Evolutionary conservation across 2,888 invertebrate species (phyloP).

Genomic region (Apamea monoglypha): DNA sequence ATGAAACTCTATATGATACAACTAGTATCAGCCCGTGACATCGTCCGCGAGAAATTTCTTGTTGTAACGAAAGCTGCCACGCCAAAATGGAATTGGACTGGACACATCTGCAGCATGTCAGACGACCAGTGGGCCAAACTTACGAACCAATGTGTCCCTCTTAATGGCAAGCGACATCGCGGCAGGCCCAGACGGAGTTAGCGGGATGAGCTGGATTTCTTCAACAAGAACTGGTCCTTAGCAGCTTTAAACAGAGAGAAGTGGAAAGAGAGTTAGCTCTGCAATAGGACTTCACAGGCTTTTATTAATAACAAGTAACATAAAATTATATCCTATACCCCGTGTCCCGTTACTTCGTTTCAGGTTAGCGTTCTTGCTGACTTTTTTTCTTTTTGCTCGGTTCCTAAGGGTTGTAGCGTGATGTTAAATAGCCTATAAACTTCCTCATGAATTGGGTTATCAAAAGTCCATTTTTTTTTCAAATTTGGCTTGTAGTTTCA

Average conservation of each 20-base stretch:
- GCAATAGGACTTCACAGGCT: not conserved
- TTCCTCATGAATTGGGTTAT: no score
- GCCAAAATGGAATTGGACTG: not conserved
- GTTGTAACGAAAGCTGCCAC: no score
- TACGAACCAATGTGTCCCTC: no score
- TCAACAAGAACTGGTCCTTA: not conserved
- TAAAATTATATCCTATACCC: no score
- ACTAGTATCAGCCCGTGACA: not conserved
- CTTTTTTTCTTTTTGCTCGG: no score
- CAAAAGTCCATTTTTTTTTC: no score
- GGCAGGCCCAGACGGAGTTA: not conserved
- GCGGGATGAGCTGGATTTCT: not conserved
- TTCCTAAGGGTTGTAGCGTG: no score
- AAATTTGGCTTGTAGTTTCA: not conserved
- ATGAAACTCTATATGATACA: conserved; percentile 30
- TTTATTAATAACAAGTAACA: no score
- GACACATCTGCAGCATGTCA: not conserved
- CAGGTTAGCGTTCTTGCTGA: no score
- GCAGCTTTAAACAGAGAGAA: not conserved
- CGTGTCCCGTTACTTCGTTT: no score
- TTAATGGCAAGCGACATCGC: no score
- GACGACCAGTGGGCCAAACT: not conserved
- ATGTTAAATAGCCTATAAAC: no score
- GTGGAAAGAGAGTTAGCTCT: not conserved
- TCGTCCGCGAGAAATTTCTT: not conserved